A percentile compares a stretch with the other conserved stretches of the same genome.
Evolutionary conservation across 2,797 vertebrate genomes (phyloP).

Genomic region (Brotogeris chrysoptera): DNA sequence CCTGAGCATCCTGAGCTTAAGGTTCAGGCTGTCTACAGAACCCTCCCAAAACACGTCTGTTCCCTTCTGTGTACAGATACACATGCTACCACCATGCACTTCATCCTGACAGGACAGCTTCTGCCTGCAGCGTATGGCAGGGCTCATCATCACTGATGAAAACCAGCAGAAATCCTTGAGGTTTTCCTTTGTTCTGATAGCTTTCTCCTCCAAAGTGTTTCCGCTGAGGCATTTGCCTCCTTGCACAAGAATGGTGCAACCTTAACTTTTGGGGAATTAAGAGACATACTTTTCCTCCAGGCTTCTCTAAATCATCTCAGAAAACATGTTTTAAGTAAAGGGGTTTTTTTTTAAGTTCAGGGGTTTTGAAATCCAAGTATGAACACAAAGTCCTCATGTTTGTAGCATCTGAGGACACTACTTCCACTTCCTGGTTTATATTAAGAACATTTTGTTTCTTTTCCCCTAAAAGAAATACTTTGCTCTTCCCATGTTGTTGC

Average conservation of each 20-base stretch:
- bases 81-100: background rate
- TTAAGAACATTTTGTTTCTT: background rate
- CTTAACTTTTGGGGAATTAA: background rate
- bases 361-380: background rate
- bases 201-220: background rate
- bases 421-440: background rate
- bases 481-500: background rate
- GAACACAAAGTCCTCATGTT: background rate
- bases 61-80: background rate
- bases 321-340: background rate
- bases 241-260: background rate
- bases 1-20: background rate
- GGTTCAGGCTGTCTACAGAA: no score
- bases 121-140: background rate
- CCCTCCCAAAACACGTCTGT: background rate
- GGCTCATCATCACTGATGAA: background rate
- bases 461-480: background rate
- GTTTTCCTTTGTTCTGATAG: accelerated
- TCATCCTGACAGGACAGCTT: background rate
- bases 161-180: background rate
- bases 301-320: background rate
- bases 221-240: background rate
- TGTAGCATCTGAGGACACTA: background rate
- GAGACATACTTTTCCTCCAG: background rate
- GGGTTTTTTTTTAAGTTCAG: background rate